Conservation (phyloP, 2,113 vertebrate species). For the Pelmatolapia mariae region DNA sequence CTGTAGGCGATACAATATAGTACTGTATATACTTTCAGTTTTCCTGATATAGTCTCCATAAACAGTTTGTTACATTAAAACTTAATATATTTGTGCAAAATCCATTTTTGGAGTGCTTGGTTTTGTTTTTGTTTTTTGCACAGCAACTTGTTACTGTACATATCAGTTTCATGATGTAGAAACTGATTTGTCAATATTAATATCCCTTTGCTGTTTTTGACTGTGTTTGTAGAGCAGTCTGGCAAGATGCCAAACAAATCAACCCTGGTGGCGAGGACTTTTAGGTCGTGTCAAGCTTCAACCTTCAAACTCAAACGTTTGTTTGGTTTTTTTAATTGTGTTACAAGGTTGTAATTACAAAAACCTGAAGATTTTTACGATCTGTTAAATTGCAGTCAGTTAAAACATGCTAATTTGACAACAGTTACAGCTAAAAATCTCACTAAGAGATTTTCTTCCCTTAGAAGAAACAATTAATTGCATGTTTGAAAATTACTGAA, state of each 20-base stretch:
- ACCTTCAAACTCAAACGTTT: background rate
- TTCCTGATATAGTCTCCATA: background rate
- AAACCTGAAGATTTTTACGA: background rate
- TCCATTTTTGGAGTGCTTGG: background rate
- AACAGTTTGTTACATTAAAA: background rate
- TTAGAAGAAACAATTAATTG: background rate
- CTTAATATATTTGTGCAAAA: background rate
- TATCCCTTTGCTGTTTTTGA: background rate
- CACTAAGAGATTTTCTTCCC: background rate
- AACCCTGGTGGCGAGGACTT: background rate
- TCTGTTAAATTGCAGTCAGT: background rate
- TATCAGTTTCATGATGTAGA: background rate
- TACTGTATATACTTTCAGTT: background rate
- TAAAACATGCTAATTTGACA: background rate
- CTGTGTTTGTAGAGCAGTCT: background rate
- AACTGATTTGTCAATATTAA: background rate
- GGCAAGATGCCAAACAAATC: background rate
- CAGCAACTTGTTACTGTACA: background rate
- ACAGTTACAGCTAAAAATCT: background rate
- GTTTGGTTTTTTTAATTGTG: background rate
- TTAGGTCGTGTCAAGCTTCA: background rate
- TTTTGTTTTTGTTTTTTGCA: background rate
- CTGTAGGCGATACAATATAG: background rate
- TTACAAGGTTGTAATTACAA: background rate
- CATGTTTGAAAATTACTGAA: background rate